Base-by-base conservation (phyloP, 2,797 vertebrate species). In the Anisognathus igniventris region DNA sequence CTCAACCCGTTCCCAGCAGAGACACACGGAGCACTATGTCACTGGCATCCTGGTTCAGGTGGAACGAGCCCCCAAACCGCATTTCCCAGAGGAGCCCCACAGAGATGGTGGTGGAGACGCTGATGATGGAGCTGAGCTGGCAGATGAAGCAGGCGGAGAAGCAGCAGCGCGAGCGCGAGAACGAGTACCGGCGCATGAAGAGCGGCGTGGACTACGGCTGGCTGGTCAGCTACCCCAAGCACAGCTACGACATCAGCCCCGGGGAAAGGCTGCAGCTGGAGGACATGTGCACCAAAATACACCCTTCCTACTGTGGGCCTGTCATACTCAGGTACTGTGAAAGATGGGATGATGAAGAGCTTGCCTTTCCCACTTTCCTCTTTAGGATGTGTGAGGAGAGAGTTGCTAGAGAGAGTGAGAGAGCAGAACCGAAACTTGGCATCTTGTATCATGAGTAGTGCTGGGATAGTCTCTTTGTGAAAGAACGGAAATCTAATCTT, bases 141-240 rank as follows among this genome's bases (percentile, higher is more conserved):
- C 99, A 99, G 98, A 97, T 98, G 92, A 99, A 99, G 79, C 98
- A 99, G 97, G 98, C 98, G 0, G 99, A 99, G 97, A 96, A 98
- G 95, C 98, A 98, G 97, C 99, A 99, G 82, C 97, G 98, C 9
- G 98, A 98, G 95, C 96, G 98, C 71, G 98, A 98, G 89, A 98
- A 96, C 0, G 97, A 98, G 6, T 98, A 98, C 94, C 97, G 98
- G 44, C 98, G 98, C 75, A 96, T 99, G 58, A 98, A 98, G 96
- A 99, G 98, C 0, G 99, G 99, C 0, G 99, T 99, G 92, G 99
- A 99, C 97, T 99, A 99, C 94, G 99, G 99, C 98, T 99, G 99
- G 99, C 98, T 99, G 97, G 98, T 98, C 90, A 98, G 97, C 96
- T 71, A 98, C 0, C 98, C 99, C 3, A 98, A 98, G 80, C 97